Evolutionary conservation across 2,113 vertebrate species (phyloP).

Genomic region (Anseranas semipalmata): DNA sequence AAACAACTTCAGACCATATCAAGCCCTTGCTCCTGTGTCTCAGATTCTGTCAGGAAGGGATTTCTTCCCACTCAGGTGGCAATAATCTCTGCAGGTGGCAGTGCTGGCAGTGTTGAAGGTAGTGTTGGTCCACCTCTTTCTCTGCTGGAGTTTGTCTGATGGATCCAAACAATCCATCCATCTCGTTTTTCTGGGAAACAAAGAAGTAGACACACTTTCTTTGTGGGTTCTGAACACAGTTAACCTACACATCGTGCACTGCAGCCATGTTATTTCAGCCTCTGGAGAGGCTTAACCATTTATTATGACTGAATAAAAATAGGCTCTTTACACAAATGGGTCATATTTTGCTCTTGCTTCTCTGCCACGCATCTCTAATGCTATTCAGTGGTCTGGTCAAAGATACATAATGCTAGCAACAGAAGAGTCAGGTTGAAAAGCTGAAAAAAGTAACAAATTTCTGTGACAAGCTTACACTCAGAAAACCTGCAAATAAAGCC

Average conservation of each 20-base stretch:
- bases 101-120: not conserved
- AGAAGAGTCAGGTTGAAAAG: not conserved
- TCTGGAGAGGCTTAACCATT: not conserved
- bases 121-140: not conserved
- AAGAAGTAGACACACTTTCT: not conserved
- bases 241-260: not conserved
- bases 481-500: not conserved
- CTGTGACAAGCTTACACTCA: not conserved
- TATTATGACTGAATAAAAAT: not conserved
- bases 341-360: not conserved
- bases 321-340: not conserved
- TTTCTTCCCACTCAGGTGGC: not conserved
- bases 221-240: not conserved
- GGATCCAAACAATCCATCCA: not conserved
- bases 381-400: not conserved
- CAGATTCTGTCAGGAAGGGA: not conserved
- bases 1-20: not conserved
- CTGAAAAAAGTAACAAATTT: not conserved
- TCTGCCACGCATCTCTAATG: not conserved
- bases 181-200: not conserved
- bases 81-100: not conserved
- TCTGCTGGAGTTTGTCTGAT: not conserved
- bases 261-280: not conserved
- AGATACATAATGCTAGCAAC: not conserved
- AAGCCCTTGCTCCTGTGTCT: rapidly evolving